Evolutionary conservation across 2,113 vertebrate species (phyloP), one percentile per base, ranked within the genome.

Genomic region (Thymallus thymallus): DNA sequence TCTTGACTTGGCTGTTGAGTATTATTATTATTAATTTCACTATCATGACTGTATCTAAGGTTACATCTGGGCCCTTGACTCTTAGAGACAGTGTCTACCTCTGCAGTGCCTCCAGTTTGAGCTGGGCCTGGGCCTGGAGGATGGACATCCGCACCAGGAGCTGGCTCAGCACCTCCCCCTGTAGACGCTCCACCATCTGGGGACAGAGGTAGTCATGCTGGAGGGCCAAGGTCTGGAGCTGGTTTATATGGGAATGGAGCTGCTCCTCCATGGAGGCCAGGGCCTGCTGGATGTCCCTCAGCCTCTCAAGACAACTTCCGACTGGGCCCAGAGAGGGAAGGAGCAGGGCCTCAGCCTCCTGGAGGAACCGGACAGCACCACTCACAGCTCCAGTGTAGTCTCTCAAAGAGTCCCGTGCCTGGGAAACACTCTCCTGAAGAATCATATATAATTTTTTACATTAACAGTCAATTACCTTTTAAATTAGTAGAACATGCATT

Each of bases 401-500:
- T 30, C 87, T 90, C 75, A 93, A 10, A 24, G 80, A 83, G 71
- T 89, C 72, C 51, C 80, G 89, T 0, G 93, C 91, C 16, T 91
- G 86, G 3, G 86, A 80, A 69, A 96, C 72, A 48, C 70, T 80
- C 72, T 72, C 86, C 97, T 99, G 83, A 20, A 81, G 74, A 2
- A 74, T 51, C 32, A 67, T 51, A n/a, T 4, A 67, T 6, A 13
- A 4, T 32, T 30, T 12, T 9, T 18, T 12, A 55, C 45, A 60
- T 23, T 4, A 22, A 60, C 10, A 68, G 20, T 23, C 20, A 3
- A 45, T 12, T 20, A 10, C 3, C 35, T 41, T n/a, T 24, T n/a
- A 26, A 29, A 23, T 4, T 63, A 23, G 24, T 10, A 24, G 10
- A 41, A 60, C 32, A 65, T 2, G 24, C 48, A 69, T 62, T 66